Base-by-base conservation (phyloP, 2,113 vertebrate species). In the Tamias sibiricus region DNA sequence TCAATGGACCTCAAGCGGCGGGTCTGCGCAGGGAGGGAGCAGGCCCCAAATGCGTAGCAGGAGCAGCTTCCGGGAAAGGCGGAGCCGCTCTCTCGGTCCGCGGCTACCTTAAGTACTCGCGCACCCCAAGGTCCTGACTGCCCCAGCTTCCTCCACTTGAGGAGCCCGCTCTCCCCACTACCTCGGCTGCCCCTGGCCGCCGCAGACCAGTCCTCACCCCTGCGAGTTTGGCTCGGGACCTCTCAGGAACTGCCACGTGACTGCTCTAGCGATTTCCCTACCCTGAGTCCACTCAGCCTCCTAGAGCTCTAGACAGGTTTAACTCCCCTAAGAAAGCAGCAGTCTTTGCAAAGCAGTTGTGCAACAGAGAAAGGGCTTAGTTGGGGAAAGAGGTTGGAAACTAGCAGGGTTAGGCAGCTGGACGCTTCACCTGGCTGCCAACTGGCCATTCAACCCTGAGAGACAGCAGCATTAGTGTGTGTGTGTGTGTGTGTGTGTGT, bases 41-140 rank as follows among this genome's bases (percentile, higher is more conserved):
- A 0, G 74, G 66, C 44, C 69, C 79, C 30, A 0, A 4, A 77
- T 1, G 42, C 12, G 4, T 6, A 1, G 54, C 32, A 37, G 42
- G 83, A 62, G 8, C 59, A 14, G 90, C 87, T 95, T 96, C 96
- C 37, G 49, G 79, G 62, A 95, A 95, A 37, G 77, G 94, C 42
- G 75, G 54, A 35, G 92, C 62, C 24, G 82, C 49, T 89, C n/a
- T 74, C 87, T 87, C 3, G 4, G 3, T n/a, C 24, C 49, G 0
- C 22, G 1, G 40, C 54, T 20, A 10, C 14, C 74, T 22, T 28
- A 42, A 52, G 30, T 11, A 2, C 16, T n/a, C 32, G 0, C 2
- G 4, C 30, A 54, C 24, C 13, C 44, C 62, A 3, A 2, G 0
- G 19, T 28, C 69, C 1, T 0, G 19, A 37, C 19, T 3, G 3